These are phyloP conservation scores for Episyrphus balteatus DNA, from an alignment of 1,140 invertebrate genomes.

Conservation along the genomic window DNA sequence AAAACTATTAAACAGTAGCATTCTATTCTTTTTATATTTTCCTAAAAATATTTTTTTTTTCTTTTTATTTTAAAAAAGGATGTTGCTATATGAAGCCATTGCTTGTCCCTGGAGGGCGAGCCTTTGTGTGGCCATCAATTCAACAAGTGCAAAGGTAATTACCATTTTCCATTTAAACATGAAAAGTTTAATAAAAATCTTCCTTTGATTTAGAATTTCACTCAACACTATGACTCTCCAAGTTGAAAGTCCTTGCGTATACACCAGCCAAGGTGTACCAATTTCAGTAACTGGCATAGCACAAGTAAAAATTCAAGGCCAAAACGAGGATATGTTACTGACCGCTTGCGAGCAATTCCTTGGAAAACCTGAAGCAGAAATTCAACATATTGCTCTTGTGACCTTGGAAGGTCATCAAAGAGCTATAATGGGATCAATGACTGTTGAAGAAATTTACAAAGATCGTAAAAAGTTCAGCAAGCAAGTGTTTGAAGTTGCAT, in stretches of 20 bases:
- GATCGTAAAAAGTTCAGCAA: conserved; percentile 98
- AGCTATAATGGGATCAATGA: conserved; percentile 98
- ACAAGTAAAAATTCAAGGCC: conserved; percentile 95
- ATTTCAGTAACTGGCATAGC: conserved; percentile 96
- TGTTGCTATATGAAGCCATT: conserved; percentile 85
- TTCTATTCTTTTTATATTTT: no score
- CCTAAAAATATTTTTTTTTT: no score
- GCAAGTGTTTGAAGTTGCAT: conserved; percentile 89
- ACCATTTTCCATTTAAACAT: conserved; percentile 7
- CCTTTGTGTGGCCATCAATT: conserved; percentile 92
- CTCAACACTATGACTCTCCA: conserved; percentile 94
- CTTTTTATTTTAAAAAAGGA: conserved; percentile 45
- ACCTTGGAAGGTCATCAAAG: conserved; percentile 95
- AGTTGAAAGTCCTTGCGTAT: conserved; percentile 83
- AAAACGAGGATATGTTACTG: conserved; percentile 93
- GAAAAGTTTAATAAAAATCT: background rate
- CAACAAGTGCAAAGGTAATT: conserved; percentile 84
- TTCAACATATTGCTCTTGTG: conserved; percentile 86
- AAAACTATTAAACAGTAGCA: background rate
- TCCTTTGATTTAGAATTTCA: conserved; percentile 58
- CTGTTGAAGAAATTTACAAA: conserved; percentile 98
- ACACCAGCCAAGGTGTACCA: conserved; percentile 92
- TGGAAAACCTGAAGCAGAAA: conserved; percentile 81
- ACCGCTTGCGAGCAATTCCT: conserved; percentile 96
- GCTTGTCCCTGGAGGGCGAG: conserved; percentile 85